Evolutionary conservation across 1,140 invertebrate genomes (phyloP).

Genomic region (Ericerus pela): DNA sequence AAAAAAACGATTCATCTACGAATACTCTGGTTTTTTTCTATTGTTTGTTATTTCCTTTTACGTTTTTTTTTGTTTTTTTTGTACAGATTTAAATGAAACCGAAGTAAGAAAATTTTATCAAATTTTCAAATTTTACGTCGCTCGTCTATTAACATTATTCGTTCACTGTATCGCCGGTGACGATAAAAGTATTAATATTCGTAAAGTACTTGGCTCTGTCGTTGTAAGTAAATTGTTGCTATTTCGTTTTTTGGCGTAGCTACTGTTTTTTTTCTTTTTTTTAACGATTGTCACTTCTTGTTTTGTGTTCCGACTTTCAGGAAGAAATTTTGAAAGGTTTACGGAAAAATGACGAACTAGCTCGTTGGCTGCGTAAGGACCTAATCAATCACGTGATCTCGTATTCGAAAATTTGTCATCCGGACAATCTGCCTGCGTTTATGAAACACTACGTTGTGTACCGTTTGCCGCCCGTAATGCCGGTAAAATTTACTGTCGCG

Average conservation of each 20-base stretch:
- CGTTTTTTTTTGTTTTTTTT: neutral
- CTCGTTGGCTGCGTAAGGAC: neutral
- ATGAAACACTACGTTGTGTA: conserved; percentile 5
- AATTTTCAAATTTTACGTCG: conserved; percentile 1
- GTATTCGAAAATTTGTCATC: conserved; percentile 9
- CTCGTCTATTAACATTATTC: neutral
- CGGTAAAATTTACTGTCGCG: neutral
- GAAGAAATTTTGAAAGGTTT: neutral
- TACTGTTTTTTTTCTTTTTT: too few species aligned
- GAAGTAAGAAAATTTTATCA: neutral
- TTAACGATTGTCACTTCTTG: too few species aligned
- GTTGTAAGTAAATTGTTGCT: neutral
- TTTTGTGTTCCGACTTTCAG: neutral
- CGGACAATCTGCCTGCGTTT: conserved; percentile 1
- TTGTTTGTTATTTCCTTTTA: too few species aligned
- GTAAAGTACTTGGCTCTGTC: neutral
- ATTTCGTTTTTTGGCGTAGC: too few species aligned
- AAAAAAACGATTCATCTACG: too few species aligned
- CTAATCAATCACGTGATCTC: conserved; percentile 3
- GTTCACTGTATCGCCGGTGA: neutral
- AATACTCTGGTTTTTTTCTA: too few species aligned
- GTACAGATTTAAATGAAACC: neutral
- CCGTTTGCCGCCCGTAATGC: conserved; percentile 1
- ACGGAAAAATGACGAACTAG: neutral
- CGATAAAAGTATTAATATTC: conserved; percentile 4